Base-by-base conservation (phyloP, 1,140 invertebrate species). In the Heterodera carotae region DNA sequence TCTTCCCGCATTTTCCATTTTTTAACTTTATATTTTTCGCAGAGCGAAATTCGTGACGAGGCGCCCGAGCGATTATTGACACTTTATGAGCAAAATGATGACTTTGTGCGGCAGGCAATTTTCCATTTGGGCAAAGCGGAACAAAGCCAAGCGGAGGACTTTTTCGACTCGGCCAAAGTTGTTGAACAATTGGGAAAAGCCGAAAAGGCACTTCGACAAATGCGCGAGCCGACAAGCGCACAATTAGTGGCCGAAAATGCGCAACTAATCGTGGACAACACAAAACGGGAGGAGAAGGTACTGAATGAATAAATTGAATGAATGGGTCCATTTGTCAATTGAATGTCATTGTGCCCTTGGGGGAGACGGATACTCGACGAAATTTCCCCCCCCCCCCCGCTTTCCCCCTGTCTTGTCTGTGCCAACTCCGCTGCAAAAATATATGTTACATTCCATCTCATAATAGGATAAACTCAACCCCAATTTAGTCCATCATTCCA, bases 31-130 rank as follows among this genome's bases (percentile, higher is more conserved):
- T 4, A 27, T n/a, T 10, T 77, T 59, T 69, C 68, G 31, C 31
- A 81, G 70, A 80, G 79, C 60, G 68, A 68, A 27, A 80, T 81
- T 27, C 43, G 71, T 33, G 79, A 80, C 64, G 79, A 80, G 48
- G 62, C 79, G 4, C 77, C 77, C 3, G 76, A 80, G 18, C 68
- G 66, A 27, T 33, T 80, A 34, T 43, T 80, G 31, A 70, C 77
- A n/a, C 34, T 80, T 36, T 80, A 80, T 36, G 71, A 75, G 64
- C 79, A 80, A 72, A 74, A 56, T 15, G 79, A 80, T 56, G 79
- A 80, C 66, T 80, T 80, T 75, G 56, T 67, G 22, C 79, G 79
- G 2, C 79, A 80, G 73, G 78, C 77, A 10, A 43, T 80, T 27
- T 74, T 60, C 31, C 60, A 80, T 31, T 53, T 80, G 34, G 39